A percentile compares a stretch with the other conserved stretches of the same genome.
Evolutionary conservation across 2,888 invertebrate genomes (phyloP).

Genomic region (Ichneumon xanthorius): DNA sequence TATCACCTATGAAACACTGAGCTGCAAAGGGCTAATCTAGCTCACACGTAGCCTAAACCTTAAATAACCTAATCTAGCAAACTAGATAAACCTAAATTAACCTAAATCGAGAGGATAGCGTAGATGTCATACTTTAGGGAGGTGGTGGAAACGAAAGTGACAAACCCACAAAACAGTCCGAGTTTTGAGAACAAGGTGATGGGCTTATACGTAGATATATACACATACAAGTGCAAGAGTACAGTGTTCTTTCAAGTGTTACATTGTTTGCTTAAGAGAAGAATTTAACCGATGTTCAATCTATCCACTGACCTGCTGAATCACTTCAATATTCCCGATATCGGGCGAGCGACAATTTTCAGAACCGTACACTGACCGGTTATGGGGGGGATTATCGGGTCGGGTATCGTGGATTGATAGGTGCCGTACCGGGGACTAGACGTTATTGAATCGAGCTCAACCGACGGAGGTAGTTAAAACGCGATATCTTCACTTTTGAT

Average conservation of each 20-base stretch:
- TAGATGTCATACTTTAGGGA: too few species aligned
- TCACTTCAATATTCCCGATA: not conserved
- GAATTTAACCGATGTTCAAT: not conserved
- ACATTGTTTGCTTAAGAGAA: not conserved
- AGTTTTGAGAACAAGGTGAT: too few species aligned
- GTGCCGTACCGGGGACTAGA: not conserved
- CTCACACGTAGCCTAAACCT: too few species aligned
- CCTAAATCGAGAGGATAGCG: too few species aligned
- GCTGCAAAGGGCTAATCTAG: too few species aligned
- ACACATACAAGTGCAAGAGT: not conserved
- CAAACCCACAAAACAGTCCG: too few species aligned
- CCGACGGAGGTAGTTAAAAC: conserved; percentile 41
- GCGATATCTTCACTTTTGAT: conserved; percentile 40
- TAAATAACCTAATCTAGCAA: too few species aligned
- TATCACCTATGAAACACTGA: too few species aligned
- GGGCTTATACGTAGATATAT: too few species aligned
- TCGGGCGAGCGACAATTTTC: conserved; percentile 14
- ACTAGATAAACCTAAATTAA: too few species aligned
- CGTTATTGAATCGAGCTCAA: conserved; percentile 12
- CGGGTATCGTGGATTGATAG: conserved; percentile 6
- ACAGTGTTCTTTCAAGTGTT: not conserved
- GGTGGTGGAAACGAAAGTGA: too few species aligned
- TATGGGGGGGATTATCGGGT: conserved; percentile 39
- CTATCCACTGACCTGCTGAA: not conserved
- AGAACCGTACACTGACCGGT: not conserved